These are phyloP conservation scores for Sphenodon punctatus DNA, from an alignment of 2,797 vertebrate genomes.

Conservation along the genomic window DNA sequence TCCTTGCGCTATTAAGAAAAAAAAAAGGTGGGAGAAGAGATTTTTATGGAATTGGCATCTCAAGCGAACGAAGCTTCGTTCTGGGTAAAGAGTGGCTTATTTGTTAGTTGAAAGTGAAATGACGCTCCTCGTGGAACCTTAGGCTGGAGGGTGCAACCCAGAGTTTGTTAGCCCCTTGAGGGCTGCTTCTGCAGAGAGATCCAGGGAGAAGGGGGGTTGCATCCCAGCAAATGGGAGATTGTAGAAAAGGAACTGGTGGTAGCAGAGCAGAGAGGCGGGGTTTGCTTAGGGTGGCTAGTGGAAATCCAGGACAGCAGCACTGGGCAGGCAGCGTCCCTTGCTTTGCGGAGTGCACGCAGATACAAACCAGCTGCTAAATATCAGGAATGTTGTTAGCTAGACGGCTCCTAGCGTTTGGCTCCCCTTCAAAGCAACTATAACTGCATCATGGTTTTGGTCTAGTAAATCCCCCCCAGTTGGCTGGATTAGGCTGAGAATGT, in stretches of 20 bases:
- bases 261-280: neutral
- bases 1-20: no score
- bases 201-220: neutral
- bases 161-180: no score
- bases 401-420: neutral
- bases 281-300: neutral
- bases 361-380: neutral
- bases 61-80: no score
- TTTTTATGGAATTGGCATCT: no score
- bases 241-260: neutral
- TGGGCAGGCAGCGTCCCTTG: neutral
- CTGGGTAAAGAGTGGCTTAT: no score
- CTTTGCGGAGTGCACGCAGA: fast-evolving
- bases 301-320: neutral
- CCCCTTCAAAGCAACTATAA: neutral
- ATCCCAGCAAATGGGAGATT: neutral
- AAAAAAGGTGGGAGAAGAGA: no score
- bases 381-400: neutral
- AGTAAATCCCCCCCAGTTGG: neutral
- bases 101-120: no score
- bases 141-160: no score
- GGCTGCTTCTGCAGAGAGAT: no score
- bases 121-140: no score
- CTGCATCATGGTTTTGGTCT: neutral
- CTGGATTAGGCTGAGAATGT: neutral